A percentile compares a stretch with the other conserved stretches of the same genome.
Conservation (phyloP, 2,113 vertebrate species). For the Vulpes lagopus region DNA sequence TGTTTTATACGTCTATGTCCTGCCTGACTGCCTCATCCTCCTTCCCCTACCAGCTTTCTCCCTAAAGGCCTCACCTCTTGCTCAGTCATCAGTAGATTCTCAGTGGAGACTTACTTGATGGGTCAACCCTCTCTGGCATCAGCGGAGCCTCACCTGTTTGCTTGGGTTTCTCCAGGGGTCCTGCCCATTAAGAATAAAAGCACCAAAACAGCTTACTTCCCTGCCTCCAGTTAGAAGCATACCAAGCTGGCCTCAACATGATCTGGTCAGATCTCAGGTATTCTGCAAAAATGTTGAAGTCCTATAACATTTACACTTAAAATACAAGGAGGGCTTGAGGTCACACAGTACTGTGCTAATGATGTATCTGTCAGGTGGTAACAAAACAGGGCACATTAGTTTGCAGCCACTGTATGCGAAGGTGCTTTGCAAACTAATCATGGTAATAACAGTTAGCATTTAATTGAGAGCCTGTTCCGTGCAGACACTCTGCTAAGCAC, state of each 20-base stretch:
- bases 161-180: background rate
- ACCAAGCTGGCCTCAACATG: background rate
- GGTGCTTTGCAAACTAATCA: conserved; percentile 18
- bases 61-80: background rate
- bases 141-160: background rate
- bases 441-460: background rate
- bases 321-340: background rate
- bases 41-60: background rate
- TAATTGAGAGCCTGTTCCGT: background rate
- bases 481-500: background rate
- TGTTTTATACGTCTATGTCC: background rate
- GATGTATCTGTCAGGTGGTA: background rate
- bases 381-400: background rate
- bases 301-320: conserved; percentile 33
- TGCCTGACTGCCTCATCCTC: fast-evolving
- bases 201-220: background rate
- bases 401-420: background rate
- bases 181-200: background rate
- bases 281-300: background rate
- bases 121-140: background rate
- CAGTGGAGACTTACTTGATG: background rate
- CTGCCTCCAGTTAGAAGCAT: background rate
- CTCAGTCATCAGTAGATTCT: background rate
- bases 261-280: background rate
- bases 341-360: conserved; percentile 22